Evolutionary conservation across 2,797 vertebrate species (phyloP).

Genomic region (Dryobates pubescens): DNA sequence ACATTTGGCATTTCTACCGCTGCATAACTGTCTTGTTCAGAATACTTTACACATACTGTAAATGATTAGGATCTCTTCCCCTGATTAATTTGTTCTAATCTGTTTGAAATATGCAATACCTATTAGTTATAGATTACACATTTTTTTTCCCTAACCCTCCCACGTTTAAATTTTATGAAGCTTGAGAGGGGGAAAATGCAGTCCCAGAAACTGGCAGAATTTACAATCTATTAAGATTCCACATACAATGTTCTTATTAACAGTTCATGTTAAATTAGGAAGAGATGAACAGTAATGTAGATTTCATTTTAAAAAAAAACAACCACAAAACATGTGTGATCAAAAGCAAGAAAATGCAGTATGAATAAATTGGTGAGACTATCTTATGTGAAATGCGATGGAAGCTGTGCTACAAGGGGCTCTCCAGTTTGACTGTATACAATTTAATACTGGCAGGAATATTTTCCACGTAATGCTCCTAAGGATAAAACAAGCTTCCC

Average conservation of each 20-base stretch:
- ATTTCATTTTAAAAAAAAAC: not conserved
- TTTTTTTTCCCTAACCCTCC: not conserved
- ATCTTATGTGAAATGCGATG: not conserved
- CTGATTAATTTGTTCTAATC: slow-evolving; percentile 29
- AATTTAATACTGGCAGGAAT: not conserved
- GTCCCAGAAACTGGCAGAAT: not conserved
- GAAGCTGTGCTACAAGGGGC: not conserved
- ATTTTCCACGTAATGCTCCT: not conserved
- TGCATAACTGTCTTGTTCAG: not conserved
- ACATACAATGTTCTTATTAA: not conserved
- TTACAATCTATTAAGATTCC: not conserved
- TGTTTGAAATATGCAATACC: slow-evolving; percentile 4
- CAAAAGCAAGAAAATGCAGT: not conserved
- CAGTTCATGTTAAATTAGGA: not conserved
- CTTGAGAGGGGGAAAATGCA: not conserved
- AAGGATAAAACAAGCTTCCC: slow-evolving; percentile 12
- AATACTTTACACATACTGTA: slow-evolving; percentile 4
- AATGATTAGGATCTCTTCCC: slow-evolving; percentile 10
- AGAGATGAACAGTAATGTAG: not conserved
- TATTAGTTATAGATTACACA: slow-evolving; percentile 14
- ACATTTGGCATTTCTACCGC: not conserved
- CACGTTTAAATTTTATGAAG: not conserved
- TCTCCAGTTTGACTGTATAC: not conserved
- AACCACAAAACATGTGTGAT: not conserved
- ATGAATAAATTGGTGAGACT: not conserved